Percentiles rank a stretch among this genome's conserved stretches.
phyloP scores from a whole-genome alignment of 2,113 vertebrate genomes.

The Tympanuchus pallidicinctus region DNA sequence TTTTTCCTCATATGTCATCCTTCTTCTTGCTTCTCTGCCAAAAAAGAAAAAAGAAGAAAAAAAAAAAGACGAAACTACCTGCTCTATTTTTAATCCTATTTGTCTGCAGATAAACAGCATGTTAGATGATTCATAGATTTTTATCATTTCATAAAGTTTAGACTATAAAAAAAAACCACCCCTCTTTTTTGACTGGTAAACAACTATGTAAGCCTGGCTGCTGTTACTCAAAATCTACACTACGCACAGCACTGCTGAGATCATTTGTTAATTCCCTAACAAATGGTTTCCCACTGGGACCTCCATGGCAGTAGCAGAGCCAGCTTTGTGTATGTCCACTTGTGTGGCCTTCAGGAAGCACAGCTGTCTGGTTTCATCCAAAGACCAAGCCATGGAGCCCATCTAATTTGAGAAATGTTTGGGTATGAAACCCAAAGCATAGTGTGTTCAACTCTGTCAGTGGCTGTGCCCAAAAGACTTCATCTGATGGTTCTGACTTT shows the following conservation, averaged over 20 bases:
- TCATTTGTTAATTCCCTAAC: neutral
- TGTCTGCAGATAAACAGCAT: constrained; percentile 51
- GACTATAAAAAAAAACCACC: constrained; percentile 58
- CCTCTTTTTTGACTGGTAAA: constrained; percentile 35
- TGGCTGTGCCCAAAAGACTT: neutral
- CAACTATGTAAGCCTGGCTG: constrained; percentile 16
- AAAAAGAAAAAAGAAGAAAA: neutral
- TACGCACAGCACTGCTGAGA: neutral
- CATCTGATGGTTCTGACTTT: neutral
- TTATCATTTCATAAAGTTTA: constrained; percentile 61
- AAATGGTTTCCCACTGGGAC: neutral
- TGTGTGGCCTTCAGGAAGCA: neutral
- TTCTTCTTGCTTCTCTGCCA: constrained; percentile 8
- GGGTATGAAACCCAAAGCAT: neutral
- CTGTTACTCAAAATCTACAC: neutral
- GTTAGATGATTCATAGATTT: constrained; percentile 68
- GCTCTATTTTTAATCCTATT: constrained; percentile 65
- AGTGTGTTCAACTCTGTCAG: neutral
- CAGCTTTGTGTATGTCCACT: neutral
- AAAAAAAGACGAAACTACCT: neutral
- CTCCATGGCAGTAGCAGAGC: neutral
- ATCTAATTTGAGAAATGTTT: neutral
- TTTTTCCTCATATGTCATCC: neutral
- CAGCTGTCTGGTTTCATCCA: accelerated
- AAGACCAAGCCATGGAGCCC: neutral